Evolutionary conservation across 2,888 invertebrate genomes (phyloP), one percentile per base, ranked within the genome.

Genomic region (Hydrotaea diabolus): DNA sequence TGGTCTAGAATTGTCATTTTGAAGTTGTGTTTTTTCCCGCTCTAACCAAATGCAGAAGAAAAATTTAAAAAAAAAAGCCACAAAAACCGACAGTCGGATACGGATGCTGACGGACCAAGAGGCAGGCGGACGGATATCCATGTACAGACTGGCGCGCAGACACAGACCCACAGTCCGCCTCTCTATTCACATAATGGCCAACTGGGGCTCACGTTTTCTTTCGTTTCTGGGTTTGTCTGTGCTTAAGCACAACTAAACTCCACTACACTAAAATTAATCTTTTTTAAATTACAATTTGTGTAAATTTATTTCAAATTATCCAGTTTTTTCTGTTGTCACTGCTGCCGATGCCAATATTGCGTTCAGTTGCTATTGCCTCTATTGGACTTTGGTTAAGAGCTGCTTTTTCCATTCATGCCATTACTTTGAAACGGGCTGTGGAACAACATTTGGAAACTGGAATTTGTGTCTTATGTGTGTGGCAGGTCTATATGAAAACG

Each of bases 1-100:
- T 53, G 53, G 71, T 23, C 15, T 9, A 46, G 31, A 71, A 71
- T 31, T 71, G 46, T 71, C 31, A 49, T 71, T 23, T 46, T 3
- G 49, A 71, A 71, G 46, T 71, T 49, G 9, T 71, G 2, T 23
- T 49, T 23, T n/a, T 71, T 21, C 13, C 8, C 26, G 15, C 19
- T 59, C 15, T 15, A 49, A 49, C 15, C n/a, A n/a, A 15, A 7
- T 15, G 9, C 15, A 59, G 31, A 31, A 49, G 0, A 62, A 31
- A 26, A 39, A 39, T 39, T 39, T 39, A 31, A 31, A 31, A 31
- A 31, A 31, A 31, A 31, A 31, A 2, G 7, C 31, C 31, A 31
- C 31, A 31, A 59, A 26, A 15, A 13, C 11, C 1, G 19, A n/a
- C n/a, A n/a, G 15, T 26, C 59, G n/a, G 59, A 59, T 2, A 62